Evolutionary conservation across 2,888 invertebrate genomes (phyloP).

Genomic region (Miltochrista miniata): DNA sequence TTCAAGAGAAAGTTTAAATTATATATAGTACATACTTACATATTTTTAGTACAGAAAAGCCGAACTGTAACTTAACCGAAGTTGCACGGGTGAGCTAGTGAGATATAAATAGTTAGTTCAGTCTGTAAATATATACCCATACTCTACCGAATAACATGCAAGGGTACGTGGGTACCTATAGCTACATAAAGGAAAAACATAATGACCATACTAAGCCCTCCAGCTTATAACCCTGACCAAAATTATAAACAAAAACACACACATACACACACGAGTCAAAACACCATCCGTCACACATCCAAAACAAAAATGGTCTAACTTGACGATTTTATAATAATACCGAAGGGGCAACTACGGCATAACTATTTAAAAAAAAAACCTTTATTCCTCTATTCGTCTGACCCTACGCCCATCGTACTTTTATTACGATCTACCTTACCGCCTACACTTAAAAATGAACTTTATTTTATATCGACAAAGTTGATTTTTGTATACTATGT

Average conservation of each 20-base stretch:
- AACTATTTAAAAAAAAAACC: slow-evolving; percentile 57
- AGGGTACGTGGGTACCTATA: neutral
- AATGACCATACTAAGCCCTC: slow-evolving; percentile 40
- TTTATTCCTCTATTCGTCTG: slow-evolving; percentile 62
- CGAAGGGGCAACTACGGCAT: slow-evolving; percentile 53
- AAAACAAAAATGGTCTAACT: slow-evolving; percentile 66
- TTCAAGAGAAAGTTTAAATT: too few species aligned
- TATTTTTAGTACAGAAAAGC: too few species aligned
- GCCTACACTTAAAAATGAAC: slow-evolving; percentile 25
- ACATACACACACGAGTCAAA: slow-evolving; percentile 50
- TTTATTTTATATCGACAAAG: slow-evolving; percentile 19
- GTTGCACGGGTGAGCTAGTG: too few species aligned
- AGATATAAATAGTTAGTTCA: too few species aligned
- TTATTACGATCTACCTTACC: slow-evolving; percentile 54
- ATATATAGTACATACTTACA: too few species aligned
- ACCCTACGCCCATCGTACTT: slow-evolving; percentile 70
- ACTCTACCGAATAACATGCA: too few species aligned
- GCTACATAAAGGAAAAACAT: slow-evolving; percentile 12
- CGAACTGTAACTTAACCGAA: too few species aligned
- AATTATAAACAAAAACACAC: slow-evolving; percentile 37
- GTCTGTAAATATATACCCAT: too few species aligned
- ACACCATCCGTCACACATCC: slow-evolving; percentile 68
- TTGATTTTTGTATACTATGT: slow-evolving; percentile 24
- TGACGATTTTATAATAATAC: slow-evolving; percentile 83
- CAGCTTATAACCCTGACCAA: slow-evolving; percentile 41